Conservation (phyloP, 2,113 vertebrate species). For the Alces alces region DNA sequence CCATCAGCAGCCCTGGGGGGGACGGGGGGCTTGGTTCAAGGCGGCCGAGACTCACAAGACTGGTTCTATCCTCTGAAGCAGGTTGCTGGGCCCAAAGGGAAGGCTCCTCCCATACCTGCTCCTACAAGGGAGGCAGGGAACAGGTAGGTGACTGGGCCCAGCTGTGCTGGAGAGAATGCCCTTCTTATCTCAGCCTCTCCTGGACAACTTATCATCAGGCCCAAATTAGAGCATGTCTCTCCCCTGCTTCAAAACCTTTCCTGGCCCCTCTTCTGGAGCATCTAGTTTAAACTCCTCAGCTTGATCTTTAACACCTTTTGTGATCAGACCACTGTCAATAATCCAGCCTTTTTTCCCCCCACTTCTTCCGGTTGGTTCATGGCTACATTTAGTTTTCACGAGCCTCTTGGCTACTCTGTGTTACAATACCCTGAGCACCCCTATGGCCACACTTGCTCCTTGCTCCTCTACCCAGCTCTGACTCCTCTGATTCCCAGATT, state of each 20-base stretch:
- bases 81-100: constrained; percentile 56
- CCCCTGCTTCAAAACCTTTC: neutral
- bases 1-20: neutral
- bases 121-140: constrained; percentile 35
- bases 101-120: constrained; percentile 23
- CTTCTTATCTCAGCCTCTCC: neutral
- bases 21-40: too few relatives aligned
- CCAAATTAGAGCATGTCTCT: neutral
- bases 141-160: constrained; percentile 29
- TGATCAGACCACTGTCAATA: neutral
- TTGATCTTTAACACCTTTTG: neutral
- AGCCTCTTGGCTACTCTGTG: neutral
- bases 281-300: neutral
- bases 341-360: neutral
- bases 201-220: neutral
- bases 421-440: neutral
- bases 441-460: neutral
- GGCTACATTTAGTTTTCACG: neutral
- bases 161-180: neutral
- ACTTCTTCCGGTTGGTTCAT: neutral
- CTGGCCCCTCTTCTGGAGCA: neutral
- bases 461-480: neutral
- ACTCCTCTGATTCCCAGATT: neutral
- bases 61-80: constrained; percentile 44
- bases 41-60: neutral